Evolutionary conservation across 2,113 vertebrate species (phyloP).

Genomic region (Etheostoma spectabile): DNA sequence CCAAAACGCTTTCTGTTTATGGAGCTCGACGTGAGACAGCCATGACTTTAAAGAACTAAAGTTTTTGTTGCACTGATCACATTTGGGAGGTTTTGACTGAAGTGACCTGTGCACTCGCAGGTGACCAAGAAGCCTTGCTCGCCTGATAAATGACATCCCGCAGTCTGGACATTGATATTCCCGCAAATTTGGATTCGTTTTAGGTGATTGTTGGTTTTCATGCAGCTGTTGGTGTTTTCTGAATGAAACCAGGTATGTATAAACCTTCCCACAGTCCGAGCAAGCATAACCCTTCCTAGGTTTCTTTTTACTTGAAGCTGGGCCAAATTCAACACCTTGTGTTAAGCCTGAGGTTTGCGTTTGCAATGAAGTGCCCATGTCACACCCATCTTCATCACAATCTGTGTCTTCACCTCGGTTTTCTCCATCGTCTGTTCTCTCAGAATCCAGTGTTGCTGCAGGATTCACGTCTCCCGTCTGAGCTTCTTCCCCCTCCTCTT

Average conservation of each 20-base stretch:
- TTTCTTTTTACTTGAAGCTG: neutral
- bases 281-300: slow-evolving; percentile 46
- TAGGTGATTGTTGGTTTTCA: accelerated
- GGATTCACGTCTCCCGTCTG: neutral
- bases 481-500: neutral
- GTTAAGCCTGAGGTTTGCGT: neutral
- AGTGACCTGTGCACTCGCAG: slow-evolving; percentile 55
- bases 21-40: slow-evolving; percentile 61
- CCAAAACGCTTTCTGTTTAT: slow-evolving; percentile 67
- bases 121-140: slow-evolving; percentile 53
- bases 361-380: slow-evolving; percentile 7
- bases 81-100: slow-evolving; percentile 18
- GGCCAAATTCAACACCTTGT: neutral
- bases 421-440: neutral
- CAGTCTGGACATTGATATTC: slow-evolving; percentile 69
- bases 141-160: slow-evolving; percentile 59
- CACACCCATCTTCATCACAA: neutral
- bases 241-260: slow-evolving; percentile 71
- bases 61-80: slow-evolving; percentile 70
- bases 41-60: slow-evolving; percentile 53
- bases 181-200: accelerated
- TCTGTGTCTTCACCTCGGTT: neutral
- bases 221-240: slow-evolving; percentile 73
- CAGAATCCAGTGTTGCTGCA: neutral
- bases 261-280: slow-evolving; percentile 74